Evolutionary conservation across 2,113 vertebrate species (phyloP).

Genomic region (Anhinga anhinga): DNA sequence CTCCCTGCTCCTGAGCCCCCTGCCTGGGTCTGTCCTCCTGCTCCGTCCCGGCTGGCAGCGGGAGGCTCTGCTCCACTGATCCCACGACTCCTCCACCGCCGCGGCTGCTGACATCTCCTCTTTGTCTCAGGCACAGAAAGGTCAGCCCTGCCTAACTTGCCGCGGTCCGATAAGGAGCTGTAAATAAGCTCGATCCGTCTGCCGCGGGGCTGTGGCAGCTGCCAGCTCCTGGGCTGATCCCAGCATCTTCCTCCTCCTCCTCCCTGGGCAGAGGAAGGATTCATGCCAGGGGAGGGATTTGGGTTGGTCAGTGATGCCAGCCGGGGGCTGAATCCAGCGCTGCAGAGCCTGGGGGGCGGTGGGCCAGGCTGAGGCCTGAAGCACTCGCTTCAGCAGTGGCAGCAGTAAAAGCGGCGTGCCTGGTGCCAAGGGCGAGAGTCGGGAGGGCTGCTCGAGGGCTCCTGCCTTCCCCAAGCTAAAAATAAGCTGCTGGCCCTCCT

Average conservation of each 20-base stretch:
- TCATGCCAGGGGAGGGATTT: not conserved
- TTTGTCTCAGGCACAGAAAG: conserved; percentile 17
- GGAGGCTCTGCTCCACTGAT: not conserved
- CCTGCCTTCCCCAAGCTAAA: conserved; percentile 31
- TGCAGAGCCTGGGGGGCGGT: not conserved
- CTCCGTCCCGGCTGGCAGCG: not conserved
- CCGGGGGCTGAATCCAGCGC: not conserved
- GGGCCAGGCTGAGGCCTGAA: not conserved
- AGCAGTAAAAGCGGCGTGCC: not conserved
- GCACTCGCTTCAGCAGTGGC: not conserved
- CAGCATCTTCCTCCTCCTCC: conserved; percentile 10
- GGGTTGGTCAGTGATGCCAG: not conserved
- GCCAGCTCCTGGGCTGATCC: not conserved
- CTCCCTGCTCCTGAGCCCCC: not conserved
- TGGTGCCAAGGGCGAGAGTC: not conserved
- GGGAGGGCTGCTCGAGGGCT: not conserved
- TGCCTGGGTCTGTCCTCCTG: not conserved
- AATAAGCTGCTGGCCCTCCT: not conserved
- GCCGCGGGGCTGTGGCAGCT: not conserved
- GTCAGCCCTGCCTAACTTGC: conserved; percentile 10
- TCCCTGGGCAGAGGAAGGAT: not conserved
- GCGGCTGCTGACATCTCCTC: not conserved
- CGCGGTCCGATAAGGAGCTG: not conserved
- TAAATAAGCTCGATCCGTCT: not conserved
- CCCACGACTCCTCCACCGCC: not conserved